Percentiles rank a stretch among this genome's conserved stretches.
Conservation (phyloP, 2,113 vertebrate genomes). For the Stegostoma tigrinum region DNA sequence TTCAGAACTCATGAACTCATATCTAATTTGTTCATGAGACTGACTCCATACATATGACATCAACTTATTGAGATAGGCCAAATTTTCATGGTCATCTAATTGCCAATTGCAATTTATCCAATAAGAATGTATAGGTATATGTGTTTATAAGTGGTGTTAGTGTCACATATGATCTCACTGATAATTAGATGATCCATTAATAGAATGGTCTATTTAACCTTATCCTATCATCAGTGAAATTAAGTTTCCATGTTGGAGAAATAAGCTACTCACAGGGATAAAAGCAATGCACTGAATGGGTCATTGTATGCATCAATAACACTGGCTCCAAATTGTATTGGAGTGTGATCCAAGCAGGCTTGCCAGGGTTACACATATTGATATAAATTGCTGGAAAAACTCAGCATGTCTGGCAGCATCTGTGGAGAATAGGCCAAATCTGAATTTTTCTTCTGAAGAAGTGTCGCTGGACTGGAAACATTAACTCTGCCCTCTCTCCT, state of each 20-base stretch:
- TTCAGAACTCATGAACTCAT: not conserved
- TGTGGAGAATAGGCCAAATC: no score
- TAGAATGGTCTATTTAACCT: not conserved
- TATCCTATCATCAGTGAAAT: not conserved
- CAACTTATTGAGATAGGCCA: not conserved
- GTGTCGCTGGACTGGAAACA: no score
- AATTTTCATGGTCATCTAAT: not conserved
- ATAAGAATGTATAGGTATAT: not conserved
- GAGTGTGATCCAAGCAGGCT: not conserved
- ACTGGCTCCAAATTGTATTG: not conserved
- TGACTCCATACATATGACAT: not conserved
- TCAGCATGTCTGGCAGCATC: no score
- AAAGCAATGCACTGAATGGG: not conserved
- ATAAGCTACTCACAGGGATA: not conserved
- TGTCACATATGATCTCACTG: not conserved
- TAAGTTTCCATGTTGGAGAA: not conserved
- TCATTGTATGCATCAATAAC: not conserved
- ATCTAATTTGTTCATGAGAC: not conserved
- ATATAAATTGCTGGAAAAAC: no score
- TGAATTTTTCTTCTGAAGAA: no score
- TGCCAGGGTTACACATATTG: not conserved
- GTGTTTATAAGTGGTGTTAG: not conserved
- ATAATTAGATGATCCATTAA: not conserved
- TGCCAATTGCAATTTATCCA: not conserved
- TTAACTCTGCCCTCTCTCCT: no score